phyloP scores from a whole-genome alignment of 2,113 vertebrate species.

The Centrocercus urophasianus region DNA sequence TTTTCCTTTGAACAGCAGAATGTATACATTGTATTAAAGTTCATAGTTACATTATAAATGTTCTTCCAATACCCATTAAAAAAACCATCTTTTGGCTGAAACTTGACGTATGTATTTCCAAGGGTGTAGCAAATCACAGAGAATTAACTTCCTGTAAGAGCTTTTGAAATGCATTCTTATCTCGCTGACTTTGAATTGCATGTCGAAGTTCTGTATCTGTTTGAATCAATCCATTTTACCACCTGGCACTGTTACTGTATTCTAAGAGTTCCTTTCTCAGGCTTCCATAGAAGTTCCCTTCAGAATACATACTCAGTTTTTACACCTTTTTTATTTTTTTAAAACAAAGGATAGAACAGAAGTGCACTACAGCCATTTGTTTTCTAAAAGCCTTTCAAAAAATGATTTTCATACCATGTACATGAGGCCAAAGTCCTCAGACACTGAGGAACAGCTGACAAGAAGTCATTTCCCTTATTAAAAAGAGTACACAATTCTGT shows the following conservation, averaged over 20 bases:
- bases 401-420: neutral
- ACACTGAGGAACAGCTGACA: neutral
- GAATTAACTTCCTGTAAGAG: neutral
- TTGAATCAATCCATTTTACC: neutral
- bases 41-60: neutral
- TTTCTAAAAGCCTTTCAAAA: conserved; percentile 13
- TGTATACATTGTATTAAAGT: neutral
- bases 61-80: neutral
- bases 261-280: conserved; percentile 4
- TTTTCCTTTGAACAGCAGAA: neutral
- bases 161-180: conserved; percentile 14
- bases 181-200: neutral
- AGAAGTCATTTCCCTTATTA: neutral
- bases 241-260: neutral
- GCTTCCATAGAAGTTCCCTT: conserved; percentile 26
- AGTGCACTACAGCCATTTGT: neutral
- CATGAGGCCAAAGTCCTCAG: neutral
- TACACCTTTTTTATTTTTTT: neutral
- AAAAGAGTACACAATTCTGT: neutral
- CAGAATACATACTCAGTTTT: neutral
- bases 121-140: neutral
- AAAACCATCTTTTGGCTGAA: conserved; percentile 4
- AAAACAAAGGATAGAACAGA: neutral
- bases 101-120: neutral
- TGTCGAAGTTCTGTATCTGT: neutral